Conservation (phyloP, 2,113 vertebrate genomes). For the Osmerus mordax region DNA sequence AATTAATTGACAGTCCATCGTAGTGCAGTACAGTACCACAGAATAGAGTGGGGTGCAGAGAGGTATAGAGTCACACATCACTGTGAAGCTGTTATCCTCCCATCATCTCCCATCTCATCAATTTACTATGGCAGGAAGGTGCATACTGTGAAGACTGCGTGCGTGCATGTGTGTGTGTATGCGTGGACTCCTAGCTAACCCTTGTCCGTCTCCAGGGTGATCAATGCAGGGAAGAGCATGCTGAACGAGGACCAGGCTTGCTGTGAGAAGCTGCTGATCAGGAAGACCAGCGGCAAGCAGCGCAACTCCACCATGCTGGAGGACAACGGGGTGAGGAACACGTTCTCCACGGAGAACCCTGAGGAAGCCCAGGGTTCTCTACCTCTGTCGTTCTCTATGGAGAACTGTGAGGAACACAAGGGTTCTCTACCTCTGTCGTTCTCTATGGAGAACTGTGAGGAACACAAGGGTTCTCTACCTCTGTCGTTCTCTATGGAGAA, state of each 20-base stretch:
- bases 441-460: conserved; percentile 48
- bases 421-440: too few relatives aligned
- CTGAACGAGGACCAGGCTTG: conserved; percentile 97
- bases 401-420: too few relatives aligned
- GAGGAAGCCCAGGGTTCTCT: too few relatives aligned
- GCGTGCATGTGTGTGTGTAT: not conserved
- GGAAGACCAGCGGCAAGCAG: conserved; percentile 71
- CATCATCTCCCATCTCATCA: conserved; percentile 29
- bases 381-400: too few relatives aligned
- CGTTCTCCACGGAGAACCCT: too few relatives aligned
- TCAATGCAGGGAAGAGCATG: conserved; percentile 97
- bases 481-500: too few relatives aligned
- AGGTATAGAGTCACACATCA: conserved; percentile 39
- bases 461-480: not conserved
- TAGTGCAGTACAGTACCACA: not conserved
- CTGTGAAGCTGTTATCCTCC: conserved; percentile 49
- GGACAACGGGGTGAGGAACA: conserved; percentile 67
- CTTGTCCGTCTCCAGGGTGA: conserved; percentile 77
- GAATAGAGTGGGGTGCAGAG: not conserved
- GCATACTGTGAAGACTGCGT: not conserved
- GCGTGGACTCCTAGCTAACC: conserved; percentile 4
- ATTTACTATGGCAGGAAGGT: conserved; percentile 39
- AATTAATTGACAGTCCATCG: not conserved
- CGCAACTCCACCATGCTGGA: conserved; percentile 63
- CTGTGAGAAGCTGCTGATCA: conserved; percentile 88